phyloP scores from a whole-genome alignment of 1,140 invertebrate genomes.

The Chelonus insularis region DNA sequence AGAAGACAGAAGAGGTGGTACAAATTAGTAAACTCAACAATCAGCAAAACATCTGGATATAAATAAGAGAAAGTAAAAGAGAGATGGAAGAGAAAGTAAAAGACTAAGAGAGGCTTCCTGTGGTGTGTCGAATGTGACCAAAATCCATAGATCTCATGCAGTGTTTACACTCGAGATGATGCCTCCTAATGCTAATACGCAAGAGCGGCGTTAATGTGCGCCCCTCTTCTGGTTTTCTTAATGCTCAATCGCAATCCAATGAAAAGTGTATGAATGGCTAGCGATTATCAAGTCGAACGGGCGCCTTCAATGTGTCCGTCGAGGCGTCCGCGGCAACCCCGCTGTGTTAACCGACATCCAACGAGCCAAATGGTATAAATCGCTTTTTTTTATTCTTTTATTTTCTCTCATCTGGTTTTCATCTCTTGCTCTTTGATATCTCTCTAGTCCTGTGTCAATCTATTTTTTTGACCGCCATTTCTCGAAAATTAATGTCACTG shows the following conservation, averaged over 20 bases:
- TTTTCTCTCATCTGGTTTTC: slow-evolving; percentile 9
- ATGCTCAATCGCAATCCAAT: slow-evolving; percentile 63
- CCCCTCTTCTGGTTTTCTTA: slow-evolving; percentile 44
- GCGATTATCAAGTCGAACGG: slow-evolving; percentile 61
- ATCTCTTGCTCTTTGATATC: neutral
- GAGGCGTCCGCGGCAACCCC: slow-evolving; percentile 59
- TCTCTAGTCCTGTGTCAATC: neutral
- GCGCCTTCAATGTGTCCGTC: slow-evolving; percentile 60
- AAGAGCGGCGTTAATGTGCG: slow-evolving; percentile 27
- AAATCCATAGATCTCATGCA: slow-evolving; percentile 57
- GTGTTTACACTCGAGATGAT: slow-evolving; percentile 62
- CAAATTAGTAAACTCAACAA: slow-evolving; percentile 18
- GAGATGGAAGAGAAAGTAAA: neutral
- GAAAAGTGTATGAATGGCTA: slow-evolving; percentile 60
- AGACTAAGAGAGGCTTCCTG: slow-evolving; percentile 43
- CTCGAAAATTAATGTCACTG: too few relatives aligned
- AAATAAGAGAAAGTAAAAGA: too few relatives aligned
- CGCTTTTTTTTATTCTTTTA: slow-evolving; percentile 28
- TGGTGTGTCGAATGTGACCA: slow-evolving; percentile 57
- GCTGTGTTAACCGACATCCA: slow-evolving; percentile 57
- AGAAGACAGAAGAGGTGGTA: neutral
- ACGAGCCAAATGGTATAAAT: slow-evolving; percentile 53
- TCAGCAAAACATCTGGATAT: neutral
- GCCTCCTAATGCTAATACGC: slow-evolving; percentile 61
- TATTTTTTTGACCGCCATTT: too few relatives aligned